Conservation (phyloP, 2,888 invertebrate species). For the Cyrtodaria siliqua region DNA sequence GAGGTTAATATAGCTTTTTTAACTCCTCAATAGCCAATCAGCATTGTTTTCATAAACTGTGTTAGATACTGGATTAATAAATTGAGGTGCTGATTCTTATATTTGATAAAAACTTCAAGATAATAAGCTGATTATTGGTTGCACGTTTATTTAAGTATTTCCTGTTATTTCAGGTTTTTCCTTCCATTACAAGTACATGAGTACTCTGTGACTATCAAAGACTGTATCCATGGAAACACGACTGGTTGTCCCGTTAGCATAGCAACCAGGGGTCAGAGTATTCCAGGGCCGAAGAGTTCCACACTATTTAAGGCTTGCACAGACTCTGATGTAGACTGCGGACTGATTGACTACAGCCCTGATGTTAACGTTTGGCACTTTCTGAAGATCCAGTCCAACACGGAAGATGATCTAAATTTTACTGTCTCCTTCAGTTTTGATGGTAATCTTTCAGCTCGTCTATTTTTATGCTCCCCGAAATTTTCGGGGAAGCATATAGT, state of each 20-base stretch:
- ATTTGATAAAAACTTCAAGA: no score
- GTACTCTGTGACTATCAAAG: conserved; percentile 28
- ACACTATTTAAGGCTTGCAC: conserved; percentile 30
- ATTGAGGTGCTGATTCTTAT: no score
- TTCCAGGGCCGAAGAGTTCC: conserved; percentile 37
- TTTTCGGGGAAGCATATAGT: no score
- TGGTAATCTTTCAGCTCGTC: no score
- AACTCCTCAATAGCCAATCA: no score
- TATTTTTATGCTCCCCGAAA: no score
- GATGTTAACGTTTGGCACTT: conserved; percentile 44
- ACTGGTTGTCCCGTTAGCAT: conserved; percentile 40
- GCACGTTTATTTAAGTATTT: no score
- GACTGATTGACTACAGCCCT: conserved; percentile 31
- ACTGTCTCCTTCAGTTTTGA: neutral
- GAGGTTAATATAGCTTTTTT: no score
- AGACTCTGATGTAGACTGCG: conserved; percentile 31
- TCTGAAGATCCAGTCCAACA: conserved; percentile 34
- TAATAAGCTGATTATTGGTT: no score
- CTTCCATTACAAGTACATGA: conserved; percentile 27
- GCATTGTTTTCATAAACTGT: no score
- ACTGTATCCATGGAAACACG: conserved; percentile 37
- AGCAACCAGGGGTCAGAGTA: conserved; percentile 41
- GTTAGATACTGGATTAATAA: no score
- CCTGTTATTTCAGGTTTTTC: conserved; percentile 54
- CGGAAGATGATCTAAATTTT: neutral